Percentiles rank a stretch among this genome's conserved stretches.
phyloP scores from a whole-genome alignment of 2,113 vertebrate genomes.

The Pantherophis guttatus region DNA sequence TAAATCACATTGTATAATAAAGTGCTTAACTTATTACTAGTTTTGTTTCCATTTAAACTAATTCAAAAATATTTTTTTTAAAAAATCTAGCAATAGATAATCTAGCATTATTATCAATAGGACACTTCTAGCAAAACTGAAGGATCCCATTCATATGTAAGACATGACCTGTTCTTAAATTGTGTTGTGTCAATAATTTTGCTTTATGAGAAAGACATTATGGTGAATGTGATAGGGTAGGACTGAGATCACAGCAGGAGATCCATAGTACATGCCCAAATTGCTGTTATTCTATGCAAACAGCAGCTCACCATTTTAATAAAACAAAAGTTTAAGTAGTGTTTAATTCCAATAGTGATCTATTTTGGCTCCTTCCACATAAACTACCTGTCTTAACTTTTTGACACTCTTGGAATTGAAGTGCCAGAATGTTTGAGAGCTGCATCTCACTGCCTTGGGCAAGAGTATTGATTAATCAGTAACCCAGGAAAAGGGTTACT shows the following conservation, averaged over 20 bases:
- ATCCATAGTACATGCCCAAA: neutral
- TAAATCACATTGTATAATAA: neutral
- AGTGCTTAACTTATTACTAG: neutral
- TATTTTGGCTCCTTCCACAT: constrained; percentile 9
- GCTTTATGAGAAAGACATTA: neutral
- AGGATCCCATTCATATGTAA: neutral
- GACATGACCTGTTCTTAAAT: neutral
- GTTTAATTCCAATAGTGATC: neutral
- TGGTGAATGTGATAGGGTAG: neutral
- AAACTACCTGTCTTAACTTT: neutral
- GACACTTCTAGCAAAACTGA: neutral
- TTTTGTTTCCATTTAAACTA: neutral
- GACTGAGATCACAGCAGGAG: neutral
- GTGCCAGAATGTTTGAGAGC: constrained; percentile 14
- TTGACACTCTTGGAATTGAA: constrained; percentile 30
- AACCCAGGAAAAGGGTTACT: constrained; percentile 40
- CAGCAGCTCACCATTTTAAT: neutral
- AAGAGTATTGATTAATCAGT: constrained; percentile 16
- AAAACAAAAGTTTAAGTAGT: neutral
- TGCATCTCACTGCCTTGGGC: neutral
- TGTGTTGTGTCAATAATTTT: neutral
- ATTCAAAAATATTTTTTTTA: neutral
- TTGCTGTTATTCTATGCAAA: neutral
- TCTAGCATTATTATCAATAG: neutral
- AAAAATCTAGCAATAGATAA: neutral